Conservation (phyloP, 2,888 invertebrate species). For the Macrophya annulata region DNA sequence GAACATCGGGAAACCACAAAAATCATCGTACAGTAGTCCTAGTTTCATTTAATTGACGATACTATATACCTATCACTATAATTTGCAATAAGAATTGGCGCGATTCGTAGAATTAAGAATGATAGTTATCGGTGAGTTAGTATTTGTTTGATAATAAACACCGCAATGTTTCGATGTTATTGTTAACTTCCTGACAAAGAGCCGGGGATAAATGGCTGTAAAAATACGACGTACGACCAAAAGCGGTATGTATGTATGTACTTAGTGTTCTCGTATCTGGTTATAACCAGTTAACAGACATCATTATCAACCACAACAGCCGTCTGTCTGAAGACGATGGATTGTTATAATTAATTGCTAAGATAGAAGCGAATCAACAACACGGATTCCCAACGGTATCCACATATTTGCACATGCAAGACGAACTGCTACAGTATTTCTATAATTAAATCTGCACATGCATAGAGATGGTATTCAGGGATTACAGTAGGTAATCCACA, state of each 20-base stretch:
- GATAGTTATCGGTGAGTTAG: neutral
- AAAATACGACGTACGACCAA: conserved; percentile 25
- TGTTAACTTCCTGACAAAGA: conserved; percentile 34
- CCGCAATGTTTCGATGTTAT: conserved; percentile 32
- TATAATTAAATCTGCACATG: too few species aligned
- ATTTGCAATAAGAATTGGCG: neutral
- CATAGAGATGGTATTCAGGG: neutral
- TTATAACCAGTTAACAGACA: conserved; percentile 43
- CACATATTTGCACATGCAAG: neutral
- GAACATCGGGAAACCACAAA: neutral
- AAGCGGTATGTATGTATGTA: neutral
- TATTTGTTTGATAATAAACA: neutral
- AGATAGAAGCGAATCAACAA: conserved; percentile 1
- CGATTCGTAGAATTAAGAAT: neutral
- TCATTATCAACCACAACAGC: conserved; percentile 28
- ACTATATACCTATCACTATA: neutral
- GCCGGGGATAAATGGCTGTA: conserved; percentile 8
- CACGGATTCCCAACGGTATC: neutral
- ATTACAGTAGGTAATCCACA: neutral
- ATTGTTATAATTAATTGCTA: conserved; percentile 33
- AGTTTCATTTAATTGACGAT: neutral
- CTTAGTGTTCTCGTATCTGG: conserved; percentile 30
- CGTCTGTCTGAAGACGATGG: conserved; percentile 38
- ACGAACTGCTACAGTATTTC: neutral
- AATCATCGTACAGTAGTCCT: neutral